Percentiles rank a stretch among this genome's conserved stretches.
Evolutionary conservation across 2,797 vertebrate species (phyloP).

Genomic region (Intellagama lesueurii): DNA sequence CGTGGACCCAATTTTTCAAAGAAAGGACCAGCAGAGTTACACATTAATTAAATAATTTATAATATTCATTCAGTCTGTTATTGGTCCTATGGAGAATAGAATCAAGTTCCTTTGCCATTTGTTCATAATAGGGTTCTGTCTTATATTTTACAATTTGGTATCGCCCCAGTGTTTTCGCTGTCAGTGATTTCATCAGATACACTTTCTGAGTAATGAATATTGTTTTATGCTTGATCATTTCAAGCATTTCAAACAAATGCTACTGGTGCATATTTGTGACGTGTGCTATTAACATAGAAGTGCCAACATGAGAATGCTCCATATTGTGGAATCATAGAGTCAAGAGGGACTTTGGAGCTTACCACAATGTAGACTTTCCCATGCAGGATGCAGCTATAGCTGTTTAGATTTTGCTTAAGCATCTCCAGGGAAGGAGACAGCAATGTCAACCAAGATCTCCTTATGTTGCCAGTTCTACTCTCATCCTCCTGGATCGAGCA

Average conservation of each 20-base stretch:
- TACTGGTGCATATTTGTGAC: slow-evolving; percentile 57
- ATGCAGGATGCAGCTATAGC: no score
- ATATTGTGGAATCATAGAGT: no score
- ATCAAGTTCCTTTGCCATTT: neutral
- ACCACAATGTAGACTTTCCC: no score
- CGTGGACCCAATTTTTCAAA: neutral
- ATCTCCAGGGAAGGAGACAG: no score
- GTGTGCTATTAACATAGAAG: slow-evolving; percentile 34
- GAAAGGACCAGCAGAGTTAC: no score
- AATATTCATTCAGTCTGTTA: neutral
- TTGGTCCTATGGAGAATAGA: neutral
- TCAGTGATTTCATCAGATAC: neutral
- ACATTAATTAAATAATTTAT: neutral
- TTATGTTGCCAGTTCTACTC: no score
- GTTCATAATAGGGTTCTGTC: neutral
- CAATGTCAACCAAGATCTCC: no score
- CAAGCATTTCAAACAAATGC: slow-evolving; percentile 41
- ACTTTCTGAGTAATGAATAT: slow-evolving; percentile 17
- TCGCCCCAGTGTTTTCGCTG: neutral
- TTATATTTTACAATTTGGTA: slow-evolving; percentile 14
- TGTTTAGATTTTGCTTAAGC: no score
- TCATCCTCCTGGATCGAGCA: no score
- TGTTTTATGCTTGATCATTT: slow-evolving; percentile 58
- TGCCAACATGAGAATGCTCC: neutral
- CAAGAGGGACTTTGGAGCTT: no score